Conservation (phyloP, 2,888 invertebrate species). For the Glomeris marginata region DNA sequence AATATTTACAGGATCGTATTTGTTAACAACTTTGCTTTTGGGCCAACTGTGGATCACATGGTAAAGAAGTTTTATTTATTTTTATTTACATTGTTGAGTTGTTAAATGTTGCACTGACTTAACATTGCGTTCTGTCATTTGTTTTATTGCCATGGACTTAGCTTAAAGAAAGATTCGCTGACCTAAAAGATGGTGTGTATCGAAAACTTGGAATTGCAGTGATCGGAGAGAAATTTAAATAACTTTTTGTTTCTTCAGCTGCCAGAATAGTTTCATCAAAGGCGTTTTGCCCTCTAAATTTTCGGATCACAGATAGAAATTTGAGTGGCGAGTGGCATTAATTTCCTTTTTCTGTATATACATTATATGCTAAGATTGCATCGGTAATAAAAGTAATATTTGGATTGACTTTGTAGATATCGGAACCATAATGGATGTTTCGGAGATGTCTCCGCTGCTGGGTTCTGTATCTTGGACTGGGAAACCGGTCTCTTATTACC, state of each 20-base stretch:
- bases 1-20: conserved; percentile 56
- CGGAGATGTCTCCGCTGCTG: conserved; percentile 83
- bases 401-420: conserved; percentile 53
- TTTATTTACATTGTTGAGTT: conserved; percentile 1
- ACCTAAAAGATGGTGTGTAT: conserved; percentile 63
- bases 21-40: conserved; percentile 99
- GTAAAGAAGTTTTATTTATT: conserved; percentile 20
- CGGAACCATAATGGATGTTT: conserved; percentile 97
- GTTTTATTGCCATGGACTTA: conserved; percentile 31
- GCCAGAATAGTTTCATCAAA: conserved; percentile 97
- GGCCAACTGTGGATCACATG: conserved; percentile 84
- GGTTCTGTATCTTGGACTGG: conserved; percentile 99
- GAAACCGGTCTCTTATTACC: conserved; percentile 95
- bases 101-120: neutral
- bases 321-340: conserved; percentile 50
- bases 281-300: conserved; percentile 96
- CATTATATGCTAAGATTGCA: neutral
- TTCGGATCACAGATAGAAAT: conserved; percentile 94
- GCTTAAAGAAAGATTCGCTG: conserved; percentile 89
- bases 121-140: conserved; percentile 11
- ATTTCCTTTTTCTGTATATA: neutral
- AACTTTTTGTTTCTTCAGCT: conserved; percentile 21
- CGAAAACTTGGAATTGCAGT: neutral
- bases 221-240: neutral
- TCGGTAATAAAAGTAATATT: conserved; percentile 2